Evolutionary conservation across 2,888 invertebrate species (phyloP).

Genomic region (Carterocephalus palaemon): DNA sequence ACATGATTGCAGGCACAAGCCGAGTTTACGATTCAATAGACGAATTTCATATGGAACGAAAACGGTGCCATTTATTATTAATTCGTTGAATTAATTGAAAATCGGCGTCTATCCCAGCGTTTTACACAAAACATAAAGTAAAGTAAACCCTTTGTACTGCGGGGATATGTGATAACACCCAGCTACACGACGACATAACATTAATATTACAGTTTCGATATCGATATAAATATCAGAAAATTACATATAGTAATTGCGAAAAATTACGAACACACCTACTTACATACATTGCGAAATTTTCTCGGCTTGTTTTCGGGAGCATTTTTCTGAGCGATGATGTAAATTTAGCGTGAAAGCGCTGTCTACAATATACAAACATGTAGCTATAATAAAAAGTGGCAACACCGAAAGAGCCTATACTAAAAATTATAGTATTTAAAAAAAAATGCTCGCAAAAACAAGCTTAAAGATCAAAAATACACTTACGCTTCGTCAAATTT

Average conservation of each 20-base stretch:
- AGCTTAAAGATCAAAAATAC: constrained; percentile 16
- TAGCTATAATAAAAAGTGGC: background rate
- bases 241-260: constrained; percentile 26
- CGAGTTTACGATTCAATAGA: constrained; percentile 45
- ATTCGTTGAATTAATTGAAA: no score
- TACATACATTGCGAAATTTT: constrained; percentile 12
- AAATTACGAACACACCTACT: constrained; percentile 22
- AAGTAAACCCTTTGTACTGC: constrained; percentile 61
- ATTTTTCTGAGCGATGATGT: no score
- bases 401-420: no score
- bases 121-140: constrained; percentile 37
- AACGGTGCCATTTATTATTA: no score
- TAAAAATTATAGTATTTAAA: no score
- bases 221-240: constrained; percentile 45
- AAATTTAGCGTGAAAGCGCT: no score
- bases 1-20: constrained; percentile 57
- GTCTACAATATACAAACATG: background rate
- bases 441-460: constrained; percentile 20
- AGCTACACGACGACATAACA: constrained; percentile 16
- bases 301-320: constrained; percentile 18
- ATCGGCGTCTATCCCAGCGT: constrained; percentile 3
- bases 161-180: constrained; percentile 53
- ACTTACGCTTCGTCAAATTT: constrained; percentile 42
- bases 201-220: constrained; percentile 29
- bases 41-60: no score